Evolutionary conservation across 2,888 invertebrate genomes (phyloP).

Genomic region (Dioctria linearis): DNA sequence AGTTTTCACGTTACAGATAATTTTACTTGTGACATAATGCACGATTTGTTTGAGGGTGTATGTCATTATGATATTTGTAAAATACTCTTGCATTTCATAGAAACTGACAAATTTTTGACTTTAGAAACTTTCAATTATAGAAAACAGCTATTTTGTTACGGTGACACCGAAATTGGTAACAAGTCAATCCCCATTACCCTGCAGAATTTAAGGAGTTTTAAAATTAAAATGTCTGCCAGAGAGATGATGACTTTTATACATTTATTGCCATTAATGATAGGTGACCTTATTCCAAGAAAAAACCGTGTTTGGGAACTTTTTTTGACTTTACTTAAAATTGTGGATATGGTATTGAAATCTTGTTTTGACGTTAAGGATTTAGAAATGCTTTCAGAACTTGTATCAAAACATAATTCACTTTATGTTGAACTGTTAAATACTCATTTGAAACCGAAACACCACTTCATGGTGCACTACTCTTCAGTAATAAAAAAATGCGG

Average conservation of each 20-base stretch:
- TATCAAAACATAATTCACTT: constrained; percentile 51
- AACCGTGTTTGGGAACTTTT: constrained; percentile 56
- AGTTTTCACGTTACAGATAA: constrained; percentile 59
- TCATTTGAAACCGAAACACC: constrained; percentile 57
- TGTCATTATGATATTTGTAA: constrained; percentile 60
- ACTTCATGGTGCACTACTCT: constrained; percentile 49
- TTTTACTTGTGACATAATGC: constrained; percentile 60
- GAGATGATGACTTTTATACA: background rate
- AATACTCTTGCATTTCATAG: constrained; percentile 46
- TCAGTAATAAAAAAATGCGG: constrained; percentile 1
- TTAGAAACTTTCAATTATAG: constrained; percentile 40
- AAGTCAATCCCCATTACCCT: background rate
- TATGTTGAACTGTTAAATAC: constrained; percentile 55
- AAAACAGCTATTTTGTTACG: constrained; percentile 40
- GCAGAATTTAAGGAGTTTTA: constrained; percentile 5
- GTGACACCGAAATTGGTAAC: constrained; percentile 16
- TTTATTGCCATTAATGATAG: background rate
- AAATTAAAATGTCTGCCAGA: constrained; percentile 14
- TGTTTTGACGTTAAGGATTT: constrained; percentile 49
- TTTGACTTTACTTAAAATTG: constrained; percentile 55
- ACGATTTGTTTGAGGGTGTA: constrained; percentile 61
- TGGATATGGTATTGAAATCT: constrained; percentile 55
- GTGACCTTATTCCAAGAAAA: background rate
- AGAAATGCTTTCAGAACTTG: constrained; percentile 46
- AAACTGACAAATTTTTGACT: constrained; percentile 22